Evolutionary conservation across 2,888 invertebrate species (phyloP).

Genomic region (Drosophila affinis): DNA sequence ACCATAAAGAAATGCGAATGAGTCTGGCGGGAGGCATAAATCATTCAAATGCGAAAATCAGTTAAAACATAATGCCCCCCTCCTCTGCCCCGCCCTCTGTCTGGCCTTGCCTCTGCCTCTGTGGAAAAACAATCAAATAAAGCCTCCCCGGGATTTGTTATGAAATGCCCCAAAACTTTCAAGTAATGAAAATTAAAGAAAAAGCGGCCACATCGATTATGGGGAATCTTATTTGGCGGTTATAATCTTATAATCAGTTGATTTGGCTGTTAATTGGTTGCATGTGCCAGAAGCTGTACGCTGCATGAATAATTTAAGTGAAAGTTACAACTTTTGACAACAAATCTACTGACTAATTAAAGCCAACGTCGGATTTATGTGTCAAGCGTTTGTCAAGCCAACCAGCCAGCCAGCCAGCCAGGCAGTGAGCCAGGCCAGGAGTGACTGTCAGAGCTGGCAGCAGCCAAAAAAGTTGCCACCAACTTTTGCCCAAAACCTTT

Average conservation of each 20-base stretch:
- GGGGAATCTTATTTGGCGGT: slow-evolving; percentile 3
- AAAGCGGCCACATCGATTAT: slow-evolving; percentile 14
- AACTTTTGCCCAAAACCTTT: slow-evolving; percentile 36
- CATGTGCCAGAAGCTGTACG: slow-evolving; percentile 1
- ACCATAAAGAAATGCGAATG: slow-evolving; percentile 57
- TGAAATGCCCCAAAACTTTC: slow-evolving; percentile 3
- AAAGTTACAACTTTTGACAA: slow-evolving; percentile 46
- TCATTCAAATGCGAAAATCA: slow-evolving; percentile 75
- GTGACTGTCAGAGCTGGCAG: slow-evolving; percentile 41
- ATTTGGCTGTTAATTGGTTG: slow-evolving; percentile 28
- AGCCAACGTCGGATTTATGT: slow-evolving; percentile 62
- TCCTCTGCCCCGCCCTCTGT: slow-evolving; percentile 20
- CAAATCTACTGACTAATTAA: slow-evolving; percentile 67
- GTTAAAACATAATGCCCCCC: slow-evolving; percentile 66
- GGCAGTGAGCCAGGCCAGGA: slow-evolving; percentile 15
- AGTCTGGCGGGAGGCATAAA: slow-evolving; percentile 74
- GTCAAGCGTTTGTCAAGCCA: slow-evolving; percentile 63
- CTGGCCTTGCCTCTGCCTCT: slow-evolving; percentile 15
- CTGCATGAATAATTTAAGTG: slow-evolving; percentile 55
- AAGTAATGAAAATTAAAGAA: slow-evolving; percentile 10
- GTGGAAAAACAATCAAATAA: slow-evolving; percentile 32
- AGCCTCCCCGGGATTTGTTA: slow-evolving; percentile 2
- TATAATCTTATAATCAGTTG: background rate
- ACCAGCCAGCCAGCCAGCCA: slow-evolving; percentile 15
- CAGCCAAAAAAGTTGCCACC: slow-evolving; percentile 43